Base-by-base conservation (phyloP, 1,140 invertebrate genomes). In the Lordiphosa stackelbergi region DNA sequence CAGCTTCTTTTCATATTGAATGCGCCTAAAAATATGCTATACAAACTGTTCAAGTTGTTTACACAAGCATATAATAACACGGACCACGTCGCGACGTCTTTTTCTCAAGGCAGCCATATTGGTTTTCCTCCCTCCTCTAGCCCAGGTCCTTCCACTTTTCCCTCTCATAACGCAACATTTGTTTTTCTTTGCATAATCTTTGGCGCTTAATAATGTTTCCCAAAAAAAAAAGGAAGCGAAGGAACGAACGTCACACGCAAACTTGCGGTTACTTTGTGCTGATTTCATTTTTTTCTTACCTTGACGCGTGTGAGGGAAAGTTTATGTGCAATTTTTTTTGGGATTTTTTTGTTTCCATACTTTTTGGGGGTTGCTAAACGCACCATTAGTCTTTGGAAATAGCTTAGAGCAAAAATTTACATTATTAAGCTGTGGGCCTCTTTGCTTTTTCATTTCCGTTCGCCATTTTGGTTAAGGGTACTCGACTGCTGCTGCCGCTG, bases 301-400 rank as follows among this genome's bases (percentile, higher is more conserved):
- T 73, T 71, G 61, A 58, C 70, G 5, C 58, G 66, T 62, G 63
- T 63, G 63, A 49, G 63, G 54, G 19, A 62, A 74, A 75, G 59
- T 74, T 81, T 52, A 31, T 46, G 45, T 55, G 36, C 43, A 38
- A 38, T 59, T 38, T 42, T 52, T 53, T 51, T 53, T 51, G 19
- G 37, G n/a, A 16, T 11, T 42, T 24, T 31, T 42, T 22, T 37
- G 13, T 34, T 10, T 46, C 70, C 24, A 58, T 49, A 48, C 60
- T 60, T 61, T 49, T 52, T 40, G 36, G 69, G 70, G 75, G 68
- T 64, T 69, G 75, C 54, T 83, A 77, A 83, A 83, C 77, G 77
- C 72, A 66, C 78, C 77, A 83, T 83, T 83, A 83, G 77, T 83
- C 77, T 83, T 83, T 83, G 73, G 73, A 83, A 83, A 83, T 83